Evolutionary conservation across 1,140 invertebrate genomes (phyloP), one percentile per base, ranked within the genome.

Genomic region (Zaprionus vittiger): DNA sequence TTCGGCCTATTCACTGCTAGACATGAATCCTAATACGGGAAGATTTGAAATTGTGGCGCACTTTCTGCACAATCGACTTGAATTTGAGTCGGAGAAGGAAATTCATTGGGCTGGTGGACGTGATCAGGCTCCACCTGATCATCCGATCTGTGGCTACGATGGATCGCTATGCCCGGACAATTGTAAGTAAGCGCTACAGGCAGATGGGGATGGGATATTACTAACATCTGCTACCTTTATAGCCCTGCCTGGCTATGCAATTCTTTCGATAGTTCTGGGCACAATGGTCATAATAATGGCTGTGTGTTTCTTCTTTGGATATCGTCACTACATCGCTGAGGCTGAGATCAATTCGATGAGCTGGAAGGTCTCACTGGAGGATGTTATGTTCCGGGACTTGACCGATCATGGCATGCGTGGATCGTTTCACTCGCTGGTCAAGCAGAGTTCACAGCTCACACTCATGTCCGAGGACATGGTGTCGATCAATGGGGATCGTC

Each of bases 281-380:
- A 95, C 96, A 2, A 94, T 97, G 41, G 95, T 98, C 0, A 94
- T 98, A 1, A 93, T 97, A 1, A 94, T 98, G 65, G 94, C 95
- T 1, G 94, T 97, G 2, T 95, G 95, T 28, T 96, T 97, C 37
- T 95, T 97, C 54, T 82, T 93, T 28, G 89, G 92, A 15, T 94
- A 55, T 93, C 98, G 98, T 82, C 97, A 98, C 92, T 98, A 97
- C 92, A 98, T 97, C 91, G 93, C 98, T 22, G 98, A 99, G 93
- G 96, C 97, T 0, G 98, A 98, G 93, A 96, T 99, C 68, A 97
- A 97, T 2, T 97, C 98, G 31, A 99, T 99, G 97, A 97, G 96
- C 22, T 99, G 98, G 98, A 96, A 97, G 82, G 96, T 99, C 1
- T 95, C 95, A 74, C 97, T 96, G 95, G 95, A 96, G 67, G 98